Conservation (phyloP, 1,140 invertebrate genomes). For the Limonius californicus region DNA sequence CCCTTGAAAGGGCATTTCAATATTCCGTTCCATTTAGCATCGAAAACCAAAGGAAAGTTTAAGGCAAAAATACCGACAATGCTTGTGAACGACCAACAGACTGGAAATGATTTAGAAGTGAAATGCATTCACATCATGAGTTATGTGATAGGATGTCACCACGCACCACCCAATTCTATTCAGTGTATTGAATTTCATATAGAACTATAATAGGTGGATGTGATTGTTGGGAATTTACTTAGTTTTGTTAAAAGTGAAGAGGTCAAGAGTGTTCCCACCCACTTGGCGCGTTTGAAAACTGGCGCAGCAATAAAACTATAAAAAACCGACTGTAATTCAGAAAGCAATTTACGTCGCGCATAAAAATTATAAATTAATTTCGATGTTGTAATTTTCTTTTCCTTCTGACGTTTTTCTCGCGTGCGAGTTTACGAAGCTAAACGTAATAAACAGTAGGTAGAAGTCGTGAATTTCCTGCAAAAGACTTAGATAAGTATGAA, state of each 20-base stretch:
- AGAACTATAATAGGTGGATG: slow-evolving; percentile 29
- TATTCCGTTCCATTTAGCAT: slow-evolving; percentile 12
- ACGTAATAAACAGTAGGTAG: slow-evolving; percentile 3
- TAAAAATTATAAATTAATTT: slow-evolving; percentile 14
- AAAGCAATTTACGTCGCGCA: slow-evolving; percentile 19
- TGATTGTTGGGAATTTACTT: slow-evolving; percentile 30
- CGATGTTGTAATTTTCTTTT: not conserved
- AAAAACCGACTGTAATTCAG: not conserved
- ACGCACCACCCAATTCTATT: slow-evolving; percentile 24
- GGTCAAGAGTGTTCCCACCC: not conserved
- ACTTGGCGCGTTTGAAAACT: too few species aligned
- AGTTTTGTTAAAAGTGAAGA: not conserved
- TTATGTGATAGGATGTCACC: slow-evolving; percentile 31
- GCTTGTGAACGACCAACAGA: slow-evolving; percentile 27
- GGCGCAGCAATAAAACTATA: slow-evolving; percentile 12
- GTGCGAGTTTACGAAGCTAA: slow-evolving; percentile 3
- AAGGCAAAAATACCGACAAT: slow-evolving; percentile 28
- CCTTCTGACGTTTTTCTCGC: not conserved
- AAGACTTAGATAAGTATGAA: slow-evolving; percentile 28
- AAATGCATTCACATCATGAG: slow-evolving; percentile 31
- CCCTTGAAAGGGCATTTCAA: slow-evolving; percentile 9
- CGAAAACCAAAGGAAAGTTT: slow-evolving; percentile 11
- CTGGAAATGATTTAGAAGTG: slow-evolving; percentile 34
- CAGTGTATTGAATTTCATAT: slow-evolving; percentile 33
- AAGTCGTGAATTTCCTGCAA: slow-evolving; percentile 18